Evolutionary conservation across 2,888 invertebrate genomes (phyloP).

Genomic region (Lissonota sp.): DNA sequence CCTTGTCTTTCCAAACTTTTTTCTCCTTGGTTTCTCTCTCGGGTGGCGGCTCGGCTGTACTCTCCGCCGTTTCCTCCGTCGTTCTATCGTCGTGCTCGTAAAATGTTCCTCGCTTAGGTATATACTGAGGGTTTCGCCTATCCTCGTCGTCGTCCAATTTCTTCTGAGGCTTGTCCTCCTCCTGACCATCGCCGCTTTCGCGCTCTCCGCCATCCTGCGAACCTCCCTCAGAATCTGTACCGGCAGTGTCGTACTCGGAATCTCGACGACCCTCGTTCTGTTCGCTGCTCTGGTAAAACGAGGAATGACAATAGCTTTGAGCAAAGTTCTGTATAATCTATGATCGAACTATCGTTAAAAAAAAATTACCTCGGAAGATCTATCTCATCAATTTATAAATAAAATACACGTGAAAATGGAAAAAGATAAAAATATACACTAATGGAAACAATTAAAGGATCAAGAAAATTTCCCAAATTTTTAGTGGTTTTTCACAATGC

Average conservation of each 20-base stretch:
- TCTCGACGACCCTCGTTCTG: slow-evolving; percentile 79
- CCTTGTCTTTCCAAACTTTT: slow-evolving; percentile 86
- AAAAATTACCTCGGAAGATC: background rate
- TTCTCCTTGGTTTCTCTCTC: slow-evolving; percentile 82
- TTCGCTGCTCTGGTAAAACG: slow-evolving; percentile 77
- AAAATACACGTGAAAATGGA: background rate
- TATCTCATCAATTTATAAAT: background rate
- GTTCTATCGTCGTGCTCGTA: slow-evolving; percentile 98
- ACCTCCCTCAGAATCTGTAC: slow-evolving; percentile 77
- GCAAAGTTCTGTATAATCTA: background rate
- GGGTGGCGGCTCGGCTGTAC: slow-evolving; percentile 72
- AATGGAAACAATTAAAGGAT: too few relatives aligned
- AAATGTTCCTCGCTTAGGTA: slow-evolving; percentile 97
- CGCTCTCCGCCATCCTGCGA: slow-evolving; percentile 80
- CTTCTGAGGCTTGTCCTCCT: slow-evolving; percentile 87
- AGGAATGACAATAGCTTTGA: background rate
- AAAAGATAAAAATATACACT: background rate
- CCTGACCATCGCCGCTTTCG: slow-evolving; percentile 83
- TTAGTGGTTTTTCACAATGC: too few relatives aligned
- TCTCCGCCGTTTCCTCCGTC: slow-evolving; percentile 85
- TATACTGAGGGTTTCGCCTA: slow-evolving; percentile 97
- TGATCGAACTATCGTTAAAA: background rate
- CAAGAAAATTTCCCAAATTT: too few relatives aligned
- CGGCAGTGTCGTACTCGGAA: slow-evolving; percentile 81
- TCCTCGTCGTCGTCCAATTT: slow-evolving; percentile 97